Conservation (phyloP, 2,888 invertebrate genomes). For the Hyposoter dolosus region DNA sequence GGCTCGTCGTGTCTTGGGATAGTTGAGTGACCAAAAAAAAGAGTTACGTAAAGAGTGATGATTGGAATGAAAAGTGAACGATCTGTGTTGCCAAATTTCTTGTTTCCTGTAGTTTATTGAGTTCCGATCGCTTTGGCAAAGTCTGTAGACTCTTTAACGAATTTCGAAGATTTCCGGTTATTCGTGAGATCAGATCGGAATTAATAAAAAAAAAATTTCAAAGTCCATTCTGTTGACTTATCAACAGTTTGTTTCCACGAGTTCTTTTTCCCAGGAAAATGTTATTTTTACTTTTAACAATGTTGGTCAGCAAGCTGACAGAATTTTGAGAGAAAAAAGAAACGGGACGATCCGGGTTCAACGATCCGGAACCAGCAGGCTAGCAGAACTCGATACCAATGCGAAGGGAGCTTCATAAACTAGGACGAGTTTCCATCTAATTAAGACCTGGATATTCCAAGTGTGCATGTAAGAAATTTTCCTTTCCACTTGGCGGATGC, state of each 20-base stretch:
- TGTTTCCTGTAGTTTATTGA: not conserved
- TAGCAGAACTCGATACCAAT: constrained; percentile 16
- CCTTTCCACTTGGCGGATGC: constrained; percentile 25
- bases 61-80: constrained; percentile 10
- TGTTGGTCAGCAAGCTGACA: not conserved
- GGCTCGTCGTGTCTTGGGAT: constrained; percentile 16
- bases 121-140: too few relatives aligned
- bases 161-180: too few relatives aligned
- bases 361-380: constrained; percentile 53
- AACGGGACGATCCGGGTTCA: constrained; percentile 29
- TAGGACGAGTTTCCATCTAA: constrained; percentile 73
- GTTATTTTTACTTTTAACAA: not conserved
- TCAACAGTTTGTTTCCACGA: not conserved
- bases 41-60: constrained; percentile 3
- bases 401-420: constrained; percentile 66
- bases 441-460: constrained; percentile 68
- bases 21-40: constrained; percentile 2
- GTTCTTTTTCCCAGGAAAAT: not conserved
- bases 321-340: not conserved
- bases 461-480: constrained; percentile 1
- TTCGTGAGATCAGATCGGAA: too few relatives aligned
- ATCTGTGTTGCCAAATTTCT: not conserved
- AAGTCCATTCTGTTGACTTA: too few relatives aligned
- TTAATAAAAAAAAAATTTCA: too few relatives aligned
- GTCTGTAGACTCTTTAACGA: too few relatives aligned